Percentiles rank a stretch among this genome's conserved stretches.
These are phyloP conservation scores for Loris lydekkerianus DNA, from an alignment of 2,797 vertebrate species.

Conservation along the genomic window DNA sequence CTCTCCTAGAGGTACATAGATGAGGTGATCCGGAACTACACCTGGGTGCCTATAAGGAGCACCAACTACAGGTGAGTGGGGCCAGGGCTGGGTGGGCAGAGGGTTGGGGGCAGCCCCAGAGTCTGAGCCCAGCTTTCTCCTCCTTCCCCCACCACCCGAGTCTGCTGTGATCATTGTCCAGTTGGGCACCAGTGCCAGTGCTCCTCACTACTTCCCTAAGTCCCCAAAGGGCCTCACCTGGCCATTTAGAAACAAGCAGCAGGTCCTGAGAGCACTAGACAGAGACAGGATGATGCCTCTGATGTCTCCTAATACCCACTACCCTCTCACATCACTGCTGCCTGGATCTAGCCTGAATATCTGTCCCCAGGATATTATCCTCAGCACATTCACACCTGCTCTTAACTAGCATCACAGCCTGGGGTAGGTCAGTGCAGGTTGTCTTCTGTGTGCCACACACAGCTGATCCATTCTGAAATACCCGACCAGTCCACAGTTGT, in stretches of 20 bases:
- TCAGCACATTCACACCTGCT: neutral
- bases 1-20: conserved; percentile 96
- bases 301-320: neutral
- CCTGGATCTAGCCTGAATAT: neutral
- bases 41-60: conserved; percentile 96
- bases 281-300: neutral
- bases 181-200: neutral
- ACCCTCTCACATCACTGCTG: neutral
- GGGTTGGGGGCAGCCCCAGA: neutral
- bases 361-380: neutral
- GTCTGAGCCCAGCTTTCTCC: neutral
- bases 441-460: neutral
- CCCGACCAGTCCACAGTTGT: neutral
- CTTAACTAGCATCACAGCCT: neutral
- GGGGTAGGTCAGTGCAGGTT: neutral
- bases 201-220: neutral
- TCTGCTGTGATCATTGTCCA: neutral
- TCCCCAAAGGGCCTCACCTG: neutral
- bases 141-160: neutral
- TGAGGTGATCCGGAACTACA: conserved; percentile 95
- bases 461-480: neutral
- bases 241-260: neutral
- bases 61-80: conserved; percentile 97
- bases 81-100: accelerated
- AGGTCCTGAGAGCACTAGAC: neutral